Base-by-base conservation (phyloP, 1,140 invertebrate genomes). In the Chironomus tepperi region DNA sequence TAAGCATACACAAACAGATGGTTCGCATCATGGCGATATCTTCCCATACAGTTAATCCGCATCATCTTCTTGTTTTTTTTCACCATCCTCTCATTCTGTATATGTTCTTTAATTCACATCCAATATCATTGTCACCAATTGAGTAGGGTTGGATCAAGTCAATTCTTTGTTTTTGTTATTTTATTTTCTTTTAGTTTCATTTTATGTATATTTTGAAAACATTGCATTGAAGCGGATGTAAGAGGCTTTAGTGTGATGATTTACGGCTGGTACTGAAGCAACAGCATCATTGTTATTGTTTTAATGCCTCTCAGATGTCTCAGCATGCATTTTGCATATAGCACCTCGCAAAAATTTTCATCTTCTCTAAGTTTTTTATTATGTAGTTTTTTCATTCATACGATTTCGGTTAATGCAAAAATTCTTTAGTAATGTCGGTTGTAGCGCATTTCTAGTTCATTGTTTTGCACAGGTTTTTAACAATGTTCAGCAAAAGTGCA, bases 281-380 rank as follows among this genome's bases (percentile, higher is more conserved):
- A 70, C 65, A 70, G 65, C 7, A 16, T 34, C 18, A 70, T 21
- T 18, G 65, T 70, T 70, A 57, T 57, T 57, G 47, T 57, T 57
- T 57, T 57, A 57, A 57, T 57, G 47, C 47, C 47, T 57, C n/a
- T 57, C 47, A 57, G 47, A 57, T 57, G 47, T 70, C 65, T 70
- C 65, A n/a, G n/a, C 47, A 57, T 57, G 47, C 47, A 57, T 57
- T 57, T 57, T n/a, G 47, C 47, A 57, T 57, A 57, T 57, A 57
- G 47, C 47, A 57, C 47, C 47, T 57, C 47, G 12, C 8, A 57
- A 57, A n/a, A n/a, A 34, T 34, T 34, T 34, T 34, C 24, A 34
- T 34, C 24, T 34, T 34, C 24, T 34, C 24, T n/a, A n/a, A n/a
- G 24, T 34, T 34, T 34, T 34, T 34, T 34, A 34, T 34, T 34